phyloP scores from a whole-genome alignment of 1,140 invertebrate genomes.

The Melanaphis sacchari region DNA sequence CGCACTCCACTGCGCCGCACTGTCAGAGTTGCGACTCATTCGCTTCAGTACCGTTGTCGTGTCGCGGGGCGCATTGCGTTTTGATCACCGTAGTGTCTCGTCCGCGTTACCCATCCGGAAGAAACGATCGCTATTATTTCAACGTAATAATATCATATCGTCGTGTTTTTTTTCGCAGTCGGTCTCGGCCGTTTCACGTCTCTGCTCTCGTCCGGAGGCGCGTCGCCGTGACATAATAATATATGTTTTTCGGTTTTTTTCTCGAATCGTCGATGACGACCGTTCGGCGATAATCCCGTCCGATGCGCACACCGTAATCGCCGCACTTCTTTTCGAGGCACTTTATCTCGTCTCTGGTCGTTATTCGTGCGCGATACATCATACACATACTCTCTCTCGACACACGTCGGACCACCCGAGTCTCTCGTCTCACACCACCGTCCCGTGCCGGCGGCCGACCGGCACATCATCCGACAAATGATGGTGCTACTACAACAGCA shows the following conservation, averaged over 20 bases:
- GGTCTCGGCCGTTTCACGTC: background rate
- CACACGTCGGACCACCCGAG: background rate
- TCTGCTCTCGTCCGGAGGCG: too few relatives aligned
- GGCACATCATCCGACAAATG: slow-evolving; percentile 16
- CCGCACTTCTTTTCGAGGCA: background rate
- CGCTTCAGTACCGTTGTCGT: background rate
- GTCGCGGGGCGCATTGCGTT: background rate
- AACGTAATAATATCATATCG: background rate
- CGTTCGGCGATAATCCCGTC: too few relatives aligned
- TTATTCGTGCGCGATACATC: too few relatives aligned
- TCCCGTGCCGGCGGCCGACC: slow-evolving; percentile 7
- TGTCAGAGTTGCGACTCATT: background rate
- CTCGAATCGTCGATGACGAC: too few relatives aligned
- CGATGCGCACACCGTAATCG: too few relatives aligned
- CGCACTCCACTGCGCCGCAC: background rate
- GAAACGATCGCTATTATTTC: background rate
- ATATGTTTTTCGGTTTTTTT: too few relatives aligned
- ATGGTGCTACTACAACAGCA: slow-evolving; percentile 50
- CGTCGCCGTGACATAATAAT: background rate
- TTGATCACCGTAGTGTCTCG: background rate
- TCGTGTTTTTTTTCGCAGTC: background rate
- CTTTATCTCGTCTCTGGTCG: background rate
- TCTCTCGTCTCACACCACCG: background rate
- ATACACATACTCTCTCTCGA: too few relatives aligned
- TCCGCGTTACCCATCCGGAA: background rate